Base-by-base conservation (phyloP, 1,140 invertebrate genomes). In the Planococcus citri region DNA sequence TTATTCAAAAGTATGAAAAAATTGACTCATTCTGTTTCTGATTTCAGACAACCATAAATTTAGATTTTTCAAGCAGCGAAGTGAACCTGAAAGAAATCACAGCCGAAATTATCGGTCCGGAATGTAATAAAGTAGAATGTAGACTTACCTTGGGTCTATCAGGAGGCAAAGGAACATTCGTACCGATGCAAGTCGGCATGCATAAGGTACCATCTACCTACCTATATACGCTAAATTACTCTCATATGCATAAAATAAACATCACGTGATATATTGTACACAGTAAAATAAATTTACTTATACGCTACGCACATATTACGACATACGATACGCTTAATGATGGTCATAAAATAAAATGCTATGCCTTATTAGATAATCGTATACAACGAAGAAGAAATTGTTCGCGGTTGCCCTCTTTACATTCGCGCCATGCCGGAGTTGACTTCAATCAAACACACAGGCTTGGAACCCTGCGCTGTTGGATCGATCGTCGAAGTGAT, bases 401-500 rank as follows among this genome's bases (percentile, higher is more conserved):
- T 87, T 14, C 81, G 83, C 70, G 85, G 85, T 9, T 86, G 85
- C 75, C 87, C 87, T 0, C 79, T 94, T 75, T 89, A 91, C 78
- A 92, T 96, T 76, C 83, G 92, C 74, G 92, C 94, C 1, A 81
- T 93, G 75, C 92, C 94, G 61, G 87, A 91, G 51, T 78, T 93
- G 69, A 86, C 91, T 68, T 87, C 89, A 77, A 92, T 95, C 60
- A 88, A 87, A 69, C 88, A 90, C 38, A 90, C 92, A 12, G 92
- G 93, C 71, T 93, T 97, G 84, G 94, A 95, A 68, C 95, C 92
- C 22, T 97, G 94, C 79, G 90, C 92, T 20, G 84, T 96, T 33
- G 95, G 94, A 73, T 92, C 91, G 70, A 87, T 95, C 68, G 94
- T 97, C 6, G 94, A 97, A 85, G 91, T 98, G 73, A 84, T 95